These are phyloP conservation scores for Temnothorax nylanderi DNA, from an alignment of 1,140 invertebrate genomes.

Conservation along the genomic window DNA sequence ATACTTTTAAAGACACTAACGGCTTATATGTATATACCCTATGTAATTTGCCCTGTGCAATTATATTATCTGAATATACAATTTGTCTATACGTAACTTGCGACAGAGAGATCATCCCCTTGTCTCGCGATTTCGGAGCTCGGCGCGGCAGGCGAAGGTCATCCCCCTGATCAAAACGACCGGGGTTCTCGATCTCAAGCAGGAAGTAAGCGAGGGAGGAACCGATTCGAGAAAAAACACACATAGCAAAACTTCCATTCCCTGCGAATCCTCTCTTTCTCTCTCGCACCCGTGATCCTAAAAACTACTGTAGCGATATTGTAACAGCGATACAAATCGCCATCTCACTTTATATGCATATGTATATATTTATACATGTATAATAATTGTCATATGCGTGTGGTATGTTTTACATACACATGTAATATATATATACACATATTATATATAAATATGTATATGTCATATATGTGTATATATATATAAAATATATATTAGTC, in stretches of 20 bases:
- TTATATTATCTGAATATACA: conserved; percentile 45
- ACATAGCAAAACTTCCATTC: not conserved
- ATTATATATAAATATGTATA: not conserved
- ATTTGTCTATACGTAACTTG: conserved; percentile 22
- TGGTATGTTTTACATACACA: conserved; percentile 1
- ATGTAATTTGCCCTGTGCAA: conserved; percentile 35
- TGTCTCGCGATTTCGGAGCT: not conserved
- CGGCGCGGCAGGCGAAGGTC: not conserved
- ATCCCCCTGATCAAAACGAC: not conserved
- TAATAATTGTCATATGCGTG: conserved; percentile 4
- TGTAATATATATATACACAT: conserved; percentile 29
- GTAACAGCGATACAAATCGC: conserved; percentile 27
- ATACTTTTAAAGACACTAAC: conserved; percentile 57
- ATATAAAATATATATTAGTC: not conserved
- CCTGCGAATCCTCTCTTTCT: not conserved
- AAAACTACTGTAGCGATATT: conserved; percentile 15
- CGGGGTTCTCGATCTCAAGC: not conserved
- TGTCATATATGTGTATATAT: not conserved
- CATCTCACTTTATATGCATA: conserved; percentile 1
- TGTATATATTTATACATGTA: conserved; percentile 42
- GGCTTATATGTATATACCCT: conserved; percentile 34
- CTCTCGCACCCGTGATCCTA: not conserved
- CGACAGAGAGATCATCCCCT: conserved; percentile 10
- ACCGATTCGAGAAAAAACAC: not conserved
- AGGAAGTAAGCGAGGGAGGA: not conserved